Conservation (phyloP, 2,888 invertebrate species). For the Acleris holmiana region DNA sequence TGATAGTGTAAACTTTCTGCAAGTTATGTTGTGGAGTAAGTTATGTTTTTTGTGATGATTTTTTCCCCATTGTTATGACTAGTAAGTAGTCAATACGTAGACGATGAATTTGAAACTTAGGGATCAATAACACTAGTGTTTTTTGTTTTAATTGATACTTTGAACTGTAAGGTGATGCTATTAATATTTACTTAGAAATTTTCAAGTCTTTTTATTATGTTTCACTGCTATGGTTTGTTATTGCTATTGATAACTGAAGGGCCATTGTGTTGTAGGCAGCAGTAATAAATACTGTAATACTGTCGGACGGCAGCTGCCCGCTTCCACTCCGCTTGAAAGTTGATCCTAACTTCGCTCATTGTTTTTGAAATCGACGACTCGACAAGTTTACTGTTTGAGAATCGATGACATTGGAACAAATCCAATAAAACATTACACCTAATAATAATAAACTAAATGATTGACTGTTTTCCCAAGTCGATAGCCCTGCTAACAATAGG, state of each 20-base stretch:
- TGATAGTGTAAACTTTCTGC: neutral
- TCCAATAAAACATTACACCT: slow-evolving; percentile 28
- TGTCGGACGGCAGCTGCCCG: slow-evolving; percentile 46
- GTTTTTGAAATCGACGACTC: slow-evolving; percentile 37
- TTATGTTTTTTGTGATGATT: neutral
- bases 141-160: slow-evolving; percentile 43
- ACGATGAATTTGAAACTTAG: too few species aligned
- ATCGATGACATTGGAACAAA: slow-evolving; percentile 36
- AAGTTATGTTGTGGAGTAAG: neutral
- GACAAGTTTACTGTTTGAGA: slow-evolving; percentile 35
- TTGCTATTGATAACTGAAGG: slow-evolving; percentile 67
- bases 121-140: neutral
- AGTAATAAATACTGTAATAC: slow-evolving; percentile 56
- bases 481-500: slow-evolving; percentile 17
- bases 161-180: slow-evolving; percentile 39
- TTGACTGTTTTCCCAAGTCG: slow-evolving; percentile 21
- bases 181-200: slow-evolving; percentile 13
- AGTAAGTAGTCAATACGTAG: too few species aligned
- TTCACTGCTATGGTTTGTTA: slow-evolving; percentile 65
- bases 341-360: slow-evolving; percentile 37
- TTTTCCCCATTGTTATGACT: too few species aligned
- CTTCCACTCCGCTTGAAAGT: slow-evolving; percentile 48
- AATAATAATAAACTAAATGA: slow-evolving; percentile 24
- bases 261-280: slow-evolving; percentile 66
- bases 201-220: slow-evolving; percentile 20